Evolutionary conservation across 2,113 vertebrate genomes (phyloP), one percentile per base, ranked within the genome.

Genomic region (Elanus axillaris): DNA sequence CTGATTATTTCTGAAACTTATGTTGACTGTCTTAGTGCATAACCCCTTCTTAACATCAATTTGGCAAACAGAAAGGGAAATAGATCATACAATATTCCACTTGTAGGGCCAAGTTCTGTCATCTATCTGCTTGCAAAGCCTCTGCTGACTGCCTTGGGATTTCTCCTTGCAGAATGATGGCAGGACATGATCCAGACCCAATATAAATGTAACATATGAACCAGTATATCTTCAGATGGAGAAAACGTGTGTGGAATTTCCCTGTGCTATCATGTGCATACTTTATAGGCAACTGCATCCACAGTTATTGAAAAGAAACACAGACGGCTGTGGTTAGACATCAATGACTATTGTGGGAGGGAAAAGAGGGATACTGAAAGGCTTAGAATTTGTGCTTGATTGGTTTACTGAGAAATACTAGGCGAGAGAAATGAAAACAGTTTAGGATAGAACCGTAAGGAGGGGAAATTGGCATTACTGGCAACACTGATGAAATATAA

Each of bases 191-290:
- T 96, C 94, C 95, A 97, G 94, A 93, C 92, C 68, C 78, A 87
- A 90, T 95, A 96, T 95, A 93, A 96, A 91, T 83, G 90, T 96
- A 95, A 93, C 16, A 7, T 91, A 93, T 60, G 71, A 95, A 89
- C 68, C 60, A 87, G 76, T 94, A 84, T 88, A 96, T 96, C 88
- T 96, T 97, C 93, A 94, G 86, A 96, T 94, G 93, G 94, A 82
- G 84, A 95, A 95, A 95, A 96, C 21, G 77, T 97, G 93, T 94
- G 91, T 88, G 95, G 97, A 95, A 95, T 97, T 95, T 97, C 96
- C 89, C 91, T 93, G 66, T 0, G 2, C 85, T 91, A 85, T 93
- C 84, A 83, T 96, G 62, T 95, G 86, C 89, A 79, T 97, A 48
- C 86, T 95, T 96, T 87, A 95, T 95, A 90, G 77, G 89, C 95